A percentile compares a stretch with the other conserved stretches of the same genome.
Evolutionary conservation across 2,888 invertebrate species (phyloP).

Genomic region (Gastrophysa polygoni): DNA sequence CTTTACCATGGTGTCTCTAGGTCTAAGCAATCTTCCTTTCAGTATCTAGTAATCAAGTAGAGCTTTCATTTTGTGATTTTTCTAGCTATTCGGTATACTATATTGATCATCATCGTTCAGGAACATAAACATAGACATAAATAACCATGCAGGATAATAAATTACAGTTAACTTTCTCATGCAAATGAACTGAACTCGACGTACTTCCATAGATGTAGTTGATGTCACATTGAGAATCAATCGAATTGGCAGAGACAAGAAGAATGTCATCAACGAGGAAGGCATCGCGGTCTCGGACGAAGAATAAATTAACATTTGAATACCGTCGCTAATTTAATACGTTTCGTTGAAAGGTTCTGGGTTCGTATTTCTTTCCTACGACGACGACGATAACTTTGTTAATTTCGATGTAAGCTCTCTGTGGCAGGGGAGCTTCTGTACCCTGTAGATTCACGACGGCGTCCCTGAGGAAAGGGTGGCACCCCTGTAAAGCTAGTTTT

Average conservation of each 20-base stretch:
- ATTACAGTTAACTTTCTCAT: neutral
- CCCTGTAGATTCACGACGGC: conserved; percentile 22
- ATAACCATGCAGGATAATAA: neutral
- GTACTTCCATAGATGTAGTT: neutral
- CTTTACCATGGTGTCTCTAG: too few species aligned
- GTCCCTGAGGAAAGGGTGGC: conserved; percentile 36
- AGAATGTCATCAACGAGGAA: conserved; percentile 25
- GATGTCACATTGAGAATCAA: neutral
- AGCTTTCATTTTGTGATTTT: too few species aligned
- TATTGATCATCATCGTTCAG: too few species aligned
- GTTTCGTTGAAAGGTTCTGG: conserved; percentile 42
- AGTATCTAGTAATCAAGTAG: too few species aligned
- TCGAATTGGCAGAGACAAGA: conserved; percentile 4
- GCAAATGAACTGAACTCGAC: too few species aligned
- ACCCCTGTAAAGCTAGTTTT: conserved; percentile 25
- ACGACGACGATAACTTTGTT: conserved; percentile 44
- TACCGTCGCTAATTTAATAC: conserved; percentile 45
- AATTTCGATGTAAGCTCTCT: conserved; percentile 42
- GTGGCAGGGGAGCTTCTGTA: conserved; percentile 32
- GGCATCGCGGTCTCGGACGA: conserved; percentile 23
- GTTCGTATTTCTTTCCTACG: conserved; percentile 42
- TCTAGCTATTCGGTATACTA: too few species aligned
- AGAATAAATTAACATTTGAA: conserved; percentile 41
- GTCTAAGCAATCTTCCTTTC: too few species aligned
- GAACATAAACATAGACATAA: too few species aligned